Evolutionary conservation across 2,888 invertebrate species (phyloP), one percentile per base, ranked within the genome.

Genomic region (Eristalis pertinax): DNA sequence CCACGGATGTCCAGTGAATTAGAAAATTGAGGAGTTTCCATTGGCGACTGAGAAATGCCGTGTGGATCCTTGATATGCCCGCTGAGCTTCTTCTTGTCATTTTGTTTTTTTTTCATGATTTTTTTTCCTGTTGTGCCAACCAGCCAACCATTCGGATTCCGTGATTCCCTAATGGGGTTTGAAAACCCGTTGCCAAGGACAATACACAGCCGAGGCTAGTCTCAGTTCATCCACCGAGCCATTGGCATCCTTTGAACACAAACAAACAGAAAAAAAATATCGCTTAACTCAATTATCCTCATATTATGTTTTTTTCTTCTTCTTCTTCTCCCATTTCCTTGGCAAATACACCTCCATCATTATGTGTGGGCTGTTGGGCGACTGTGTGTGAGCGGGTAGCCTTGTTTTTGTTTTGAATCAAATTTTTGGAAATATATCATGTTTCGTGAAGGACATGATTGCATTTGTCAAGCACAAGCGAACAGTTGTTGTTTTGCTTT

Each of bases 271-370:
- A n/a, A 74, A 75, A 8, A 87, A 65, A 82, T 69, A 85, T 82
- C 87, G 72, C 79, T 87, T 87, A 84, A 84, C 87, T 87, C 79
- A 87, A 87, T 87, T 84, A 87, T 84, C 79, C 76, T 80, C 60
- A 65, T 87, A 76, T 84, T 79, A 84, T 75, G 79, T 84, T 84
- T 79, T 87, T 43, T 7, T 7, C 4, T 26, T 26, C 32, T 32
- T 32, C 32, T 10, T 8, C 32, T 32, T 32, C 43, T 50, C 50
- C 76, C 64, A 87, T 87, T 80, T 87, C 63, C 67, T 80, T 68
- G 67, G 75, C 79, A 87, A 83, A 87, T 79, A 86, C 68, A 35
- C 22, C 43, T 41, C 60, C 15, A 50, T 29, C 29, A 11, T 63
- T 26, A 13, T 43, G 64, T 35, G 32, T 43, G 32, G 26, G 26